Conservation (phyloP, 2,888 invertebrate species). For the Rugalucina vietnamica region DNA sequence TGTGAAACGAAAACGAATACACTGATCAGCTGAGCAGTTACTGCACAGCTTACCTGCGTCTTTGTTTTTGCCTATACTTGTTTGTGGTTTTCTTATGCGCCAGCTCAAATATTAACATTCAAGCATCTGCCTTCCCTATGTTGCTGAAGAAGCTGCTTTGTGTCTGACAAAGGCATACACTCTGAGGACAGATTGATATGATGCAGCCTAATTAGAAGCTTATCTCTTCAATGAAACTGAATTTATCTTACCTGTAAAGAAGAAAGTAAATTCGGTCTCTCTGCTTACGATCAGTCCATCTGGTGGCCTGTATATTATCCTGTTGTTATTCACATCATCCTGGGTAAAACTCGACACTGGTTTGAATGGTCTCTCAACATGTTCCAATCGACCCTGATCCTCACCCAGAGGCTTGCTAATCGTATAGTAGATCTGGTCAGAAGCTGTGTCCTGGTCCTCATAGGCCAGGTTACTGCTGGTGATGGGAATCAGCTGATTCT, state of each 20-base stretch:
- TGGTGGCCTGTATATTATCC: conserved; percentile 79
- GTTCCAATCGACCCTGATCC: conserved; percentile 77
- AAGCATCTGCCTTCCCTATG: too few species aligned
- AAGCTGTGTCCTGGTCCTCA: conserved; percentile 64
- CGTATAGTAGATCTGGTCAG: conserved; percentile 69
- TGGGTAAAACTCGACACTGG: conserved; percentile 77
- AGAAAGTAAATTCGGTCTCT: conserved; percentile 73
- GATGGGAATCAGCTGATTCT: conserved; percentile 76
- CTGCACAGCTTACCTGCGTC: too few species aligned
- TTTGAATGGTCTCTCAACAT: conserved; percentile 72
- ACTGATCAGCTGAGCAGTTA: too few species aligned
- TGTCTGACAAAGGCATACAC: too few species aligned
- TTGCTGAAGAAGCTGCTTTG: too few species aligned
- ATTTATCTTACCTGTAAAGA: conserved; percentile 70
- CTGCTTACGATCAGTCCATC: conserved; percentile 69
- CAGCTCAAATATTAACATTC: too few species aligned
- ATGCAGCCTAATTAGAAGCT: too few species aligned
- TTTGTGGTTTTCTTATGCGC: too few species aligned
- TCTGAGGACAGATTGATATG: too few species aligned
- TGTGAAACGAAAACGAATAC: too few species aligned
- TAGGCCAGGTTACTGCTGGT: conserved; percentile 69
- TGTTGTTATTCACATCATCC: conserved; percentile 79
- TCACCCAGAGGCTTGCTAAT: conserved; percentile 70
- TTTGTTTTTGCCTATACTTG: too few species aligned
- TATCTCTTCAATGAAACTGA: neutral